Percentiles rank a stretch among this genome's conserved stretches.
Evolutionary conservation across 2,888 invertebrate genomes (phyloP).

Genomic region (Patella pellucida): DNA sequence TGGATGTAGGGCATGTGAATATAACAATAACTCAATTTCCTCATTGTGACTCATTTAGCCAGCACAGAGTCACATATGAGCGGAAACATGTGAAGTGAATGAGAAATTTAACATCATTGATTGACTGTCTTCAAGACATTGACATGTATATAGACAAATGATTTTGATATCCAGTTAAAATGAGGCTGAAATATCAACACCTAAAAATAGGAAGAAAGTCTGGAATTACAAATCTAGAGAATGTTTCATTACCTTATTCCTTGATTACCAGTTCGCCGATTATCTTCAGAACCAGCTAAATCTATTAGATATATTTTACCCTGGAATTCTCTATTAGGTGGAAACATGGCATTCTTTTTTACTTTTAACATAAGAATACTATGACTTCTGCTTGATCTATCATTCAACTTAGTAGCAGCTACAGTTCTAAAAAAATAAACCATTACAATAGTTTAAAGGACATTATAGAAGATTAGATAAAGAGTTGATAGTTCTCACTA

Average conservation of each 20-base stretch:
- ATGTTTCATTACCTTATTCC: constrained; percentile 56
- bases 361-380: constrained; percentile 63
- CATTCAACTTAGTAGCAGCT: constrained; percentile 64
- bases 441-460: too few relatives aligned
- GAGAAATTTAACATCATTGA: too few relatives aligned
- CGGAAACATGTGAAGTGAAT: too few relatives aligned
- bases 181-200: not conserved
- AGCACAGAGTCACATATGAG: too few relatives aligned
- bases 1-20: too few relatives aligned
- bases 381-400: constrained; percentile 65
- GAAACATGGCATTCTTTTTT: constrained; percentile 35
- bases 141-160: too few relatives aligned
- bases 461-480: too few relatives aligned
- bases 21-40: too few relatives aligned
- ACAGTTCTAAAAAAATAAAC: constrained; percentile 53
- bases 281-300: constrained; percentile 67
- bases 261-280: constrained; percentile 65
- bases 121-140: too few relatives aligned
- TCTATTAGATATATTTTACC: constrained; percentile 67
- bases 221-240: not conserved
- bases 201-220: not conserved
- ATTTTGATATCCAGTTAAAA: not conserved
- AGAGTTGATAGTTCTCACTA: too few relatives aligned
- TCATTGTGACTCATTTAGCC: too few relatives aligned
- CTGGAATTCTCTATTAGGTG: constrained; percentile 43